phyloP scores from a whole-genome alignment of 2,113 vertebrate genomes.

The western clawed frog (Xenopus tropicalis) region UCB_Xtro_10.0 CM004447.2:25978501-25979000 shows the following conservation, averaged over 20 bases:
- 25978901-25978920: too few species aligned
- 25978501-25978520: constrained; percentile 47
- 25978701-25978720: constrained; percentile 56
- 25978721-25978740: constrained; percentile 49
- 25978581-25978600: constrained; percentile 92
- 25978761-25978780: constrained; percentile 21
- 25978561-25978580: constrained; percentile 90
- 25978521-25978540: constrained; percentile 81
- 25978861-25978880: too few species aligned
- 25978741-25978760: constrained; percentile 58
- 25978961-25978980: too few species aligned
- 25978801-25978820: neutral
- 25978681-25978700: constrained; percentile 57
- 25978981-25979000: too few species aligned
- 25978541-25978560: constrained; percentile 91
- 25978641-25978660: constrained; percentile 50
- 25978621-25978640: constrained; percentile 30
- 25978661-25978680: constrained; percentile 48
- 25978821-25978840: too few species aligned
- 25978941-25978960: too few species aligned
- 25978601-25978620: constrained; percentile 96
- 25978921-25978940: too few species aligned
- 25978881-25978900: too few species aligned
- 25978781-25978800: neutral
- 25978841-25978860: too few species aligned